These are phyloP conservation scores for Elaphurus davidianus DNA, from an alignment of 2,113 vertebrate species.

Conservation along the genomic window DNA sequence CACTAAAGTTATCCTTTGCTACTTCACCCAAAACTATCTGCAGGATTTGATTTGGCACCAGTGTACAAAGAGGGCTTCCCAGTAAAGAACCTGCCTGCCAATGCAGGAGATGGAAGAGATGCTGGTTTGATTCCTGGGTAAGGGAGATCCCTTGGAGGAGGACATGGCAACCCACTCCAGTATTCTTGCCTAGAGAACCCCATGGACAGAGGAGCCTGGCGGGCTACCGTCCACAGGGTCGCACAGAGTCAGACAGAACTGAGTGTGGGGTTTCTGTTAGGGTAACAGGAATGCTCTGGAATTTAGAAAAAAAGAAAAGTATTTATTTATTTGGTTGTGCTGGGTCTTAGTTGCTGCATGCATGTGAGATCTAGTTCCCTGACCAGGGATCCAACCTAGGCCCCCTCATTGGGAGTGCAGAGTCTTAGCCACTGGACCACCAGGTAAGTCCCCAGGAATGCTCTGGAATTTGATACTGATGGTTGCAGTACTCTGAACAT, in stretches of 20 bases:
- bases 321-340: neutral
- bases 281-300: neutral
- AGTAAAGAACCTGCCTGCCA: neutral
- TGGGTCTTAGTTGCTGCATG: neutral
- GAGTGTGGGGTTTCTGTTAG: neutral
- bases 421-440: neutral
- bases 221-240: neutral
- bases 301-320: neutral
- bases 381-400: neutral
- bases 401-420: neutral
- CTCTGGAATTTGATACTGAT: neutral
- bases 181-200: neutral
- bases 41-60: neutral
- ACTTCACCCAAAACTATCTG: neutral
- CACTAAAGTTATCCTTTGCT: neutral
- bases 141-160: neutral
- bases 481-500: neutral
- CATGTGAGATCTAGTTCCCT: neutral
- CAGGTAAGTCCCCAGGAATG: neutral
- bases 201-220: neutral
- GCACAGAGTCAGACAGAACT: neutral
- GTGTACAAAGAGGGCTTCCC: neutral
- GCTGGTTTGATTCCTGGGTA: neutral
- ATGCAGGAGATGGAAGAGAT: neutral
- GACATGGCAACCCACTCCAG: neutral